These are phyloP conservation scores for Castor canadensis DNA, from an alignment of 2,113 vertebrate species.

Conservation along the genomic window DNA sequence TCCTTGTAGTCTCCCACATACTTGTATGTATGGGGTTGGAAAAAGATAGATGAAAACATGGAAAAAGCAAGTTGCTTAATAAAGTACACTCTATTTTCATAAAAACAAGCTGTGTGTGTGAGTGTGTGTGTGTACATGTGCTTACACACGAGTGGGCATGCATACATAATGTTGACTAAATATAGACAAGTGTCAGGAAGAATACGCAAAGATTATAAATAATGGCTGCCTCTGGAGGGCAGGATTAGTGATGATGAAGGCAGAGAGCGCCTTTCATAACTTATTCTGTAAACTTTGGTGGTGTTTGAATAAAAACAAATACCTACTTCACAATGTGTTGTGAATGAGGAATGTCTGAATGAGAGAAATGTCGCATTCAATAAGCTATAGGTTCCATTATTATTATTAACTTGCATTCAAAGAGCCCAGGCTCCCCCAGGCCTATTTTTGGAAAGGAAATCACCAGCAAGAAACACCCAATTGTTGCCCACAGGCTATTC, in stretches of 20 bases:
- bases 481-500: neutral
- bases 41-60: neutral
- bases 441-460: neutral
- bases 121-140: neutral
- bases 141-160: neutral
- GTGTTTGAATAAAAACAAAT: conserved; percentile 32
- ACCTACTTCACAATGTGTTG: neutral
- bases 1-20: neutral
- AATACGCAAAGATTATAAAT: neutral
- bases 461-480: too few species aligned
- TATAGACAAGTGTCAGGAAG: neutral
- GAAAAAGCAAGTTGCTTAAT: neutral
- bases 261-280: neutral
- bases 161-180: neutral
- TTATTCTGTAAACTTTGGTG: conserved; percentile 29
- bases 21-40: neutral
- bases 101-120: conserved; percentile 16
- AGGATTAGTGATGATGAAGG: neutral
- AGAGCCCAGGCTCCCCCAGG: neutral
- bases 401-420: neutral
- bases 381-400: neutral
- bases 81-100: neutral
- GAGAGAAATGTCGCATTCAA: neutral
- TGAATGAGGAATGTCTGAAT: neutral
- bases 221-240: neutral